Base-by-base conservation (phyloP, 2,113 vertebrate species). In the Mobula hypostoma region DNA sequence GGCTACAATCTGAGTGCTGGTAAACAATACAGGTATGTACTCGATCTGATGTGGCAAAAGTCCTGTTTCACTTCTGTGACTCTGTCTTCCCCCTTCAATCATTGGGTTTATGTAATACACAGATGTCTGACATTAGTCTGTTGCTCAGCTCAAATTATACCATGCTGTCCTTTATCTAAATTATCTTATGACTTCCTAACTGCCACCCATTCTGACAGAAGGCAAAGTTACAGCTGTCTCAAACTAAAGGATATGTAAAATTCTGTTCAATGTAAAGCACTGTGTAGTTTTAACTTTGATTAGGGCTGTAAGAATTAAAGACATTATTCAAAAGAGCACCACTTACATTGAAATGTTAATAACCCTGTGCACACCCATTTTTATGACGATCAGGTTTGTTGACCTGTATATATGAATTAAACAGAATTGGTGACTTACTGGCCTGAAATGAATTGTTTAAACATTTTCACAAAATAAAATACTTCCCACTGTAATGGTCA, bases 401-500 rank as follows among this genome's bases (percentile, higher is more conserved):
- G 29, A 90, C 63, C 85, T 90, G 85, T 90, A 90, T 90, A 90
- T 90, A 90, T 66, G 85, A 90, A 90, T 90, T 90, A 90, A 90
- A 90, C 85, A 66, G 40, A 68, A 66, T 66, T 90, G 61, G 61
- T 66, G 61, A 90, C 85, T 32, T 90, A 66, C 63, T 68, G 85
- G 29, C n/a, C 85, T 90, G 85, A 32, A 66, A 19, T 90, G 63
- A 90, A 90, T 90, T 90, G 61, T 90, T 66, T 90, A 32, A 90
- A 63, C 12, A 6, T 66, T 32, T 68, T 66, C 14, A 32, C 85
- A 90, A 66, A 29, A 85, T 85, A 56, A 85, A 58, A 29, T 48
- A 48, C 40, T 7, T 82, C 19, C 40, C 19, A 87, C 83, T 85
- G 24, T 85, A 7, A 48, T 48, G 48, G 48, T 48, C 48, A 48